Evolutionary conservation across 2,113 vertebrate genomes (phyloP), one percentile per base, ranked within the genome.

Genomic region (Natator depressus): DNA sequence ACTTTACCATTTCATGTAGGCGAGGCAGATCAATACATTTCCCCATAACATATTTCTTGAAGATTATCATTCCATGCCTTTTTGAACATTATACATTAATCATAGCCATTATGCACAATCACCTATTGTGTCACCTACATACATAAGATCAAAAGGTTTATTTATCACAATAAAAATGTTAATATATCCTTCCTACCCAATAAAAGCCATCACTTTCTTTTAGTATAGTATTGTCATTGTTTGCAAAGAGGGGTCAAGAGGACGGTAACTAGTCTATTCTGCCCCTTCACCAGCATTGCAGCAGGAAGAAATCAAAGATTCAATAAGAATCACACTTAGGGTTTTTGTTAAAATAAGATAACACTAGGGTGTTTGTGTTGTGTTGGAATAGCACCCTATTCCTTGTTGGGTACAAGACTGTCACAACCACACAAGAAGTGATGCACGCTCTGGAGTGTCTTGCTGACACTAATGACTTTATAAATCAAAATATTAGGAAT

Each of bases 151-250:
- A 59, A 42, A 91, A 82, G 31, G 49, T 27, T 8, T 42, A 62
- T 82, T 88, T 79, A 69, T 76, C 91, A 51, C 79, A 86, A 86
- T 93, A 87, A 89, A 94, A 96, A 54, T 6, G 6, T 94, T 87
- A 19, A 4, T 82, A 8, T 88, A 42, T 85, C 16, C 10, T 96
- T 47, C 83, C 55, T 94, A 35, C 46, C 24, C 46, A 54, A 81
- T 91, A 59, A 93, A 92, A 59, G 81, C 81, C 55, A 0, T 55
- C 47, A 84, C 13, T 22, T 25, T 38, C 31, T 79, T 85, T 35
- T 47, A 42, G 25, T 25, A 54, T 55, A 87, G 0, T 38, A 82
- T 92, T 81, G 29, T 83, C 29, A 35, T 62, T 78, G 72, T 78
- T 78, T 78, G 62, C 35, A 51, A 49, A 84, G 47, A 13, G 49